Evolutionary conservation across 30 jellyfish, hydroid and myxozoan species (phyloP), one percentile per base, ranked within the genome.

Genomic region (Cassiopea andromeda): DNA sequence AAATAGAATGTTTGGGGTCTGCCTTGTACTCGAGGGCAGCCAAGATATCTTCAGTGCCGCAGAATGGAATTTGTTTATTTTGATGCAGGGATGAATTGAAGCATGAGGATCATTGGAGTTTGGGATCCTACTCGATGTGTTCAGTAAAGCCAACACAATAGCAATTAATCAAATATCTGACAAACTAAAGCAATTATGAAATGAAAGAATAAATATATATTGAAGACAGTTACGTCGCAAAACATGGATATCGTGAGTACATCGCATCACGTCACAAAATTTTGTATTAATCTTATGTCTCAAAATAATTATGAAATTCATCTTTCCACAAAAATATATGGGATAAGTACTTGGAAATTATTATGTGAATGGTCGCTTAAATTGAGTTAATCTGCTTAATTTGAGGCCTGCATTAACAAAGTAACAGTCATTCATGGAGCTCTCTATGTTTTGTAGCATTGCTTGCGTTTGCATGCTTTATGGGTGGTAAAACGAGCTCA

Each of bases 191-290:
- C n/a, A n/a, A n/a, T n/a, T n/a, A n/a, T n/a, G n/a, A n/a, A 61
- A 17, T 61, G 10, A 61, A 2, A 61, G 14, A 14, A 61, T 61
- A 27, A 61, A 61, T 27, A 61, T 7, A 57, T 1, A 1, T 48
- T 72, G 49, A 38, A 48, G 15, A 58, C 2, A 38, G 2, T 58
- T 7, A 18, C 69, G 3, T 1, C 7, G 1, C 9, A 8, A 44
- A 75, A 16, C 69, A 75, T 75, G 83, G 83, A 75, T 75, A 68
- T 75, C 10, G 83, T 75, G 67, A 75, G 83, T 75, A 16, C 44
- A 7, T 9, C 38, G n/a, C n/a, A n/a, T n/a, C n/a, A n/a, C n/a
- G n/a, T n/a, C n/a, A n/a, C n/a, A n/a, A n/a, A n/a, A n/a, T n/a
- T n/a, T n/a, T n/a, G n/a, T n/a, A n/a, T n/a, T n/a, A n/a, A n/a